A percentile compares a stretch with the other conserved stretches of the same genome.
These are phyloP conservation scores for Acanthoscelides obtectus DNA, from an alignment of 2,888 invertebrate species.

Conservation along the genomic window DNA sequence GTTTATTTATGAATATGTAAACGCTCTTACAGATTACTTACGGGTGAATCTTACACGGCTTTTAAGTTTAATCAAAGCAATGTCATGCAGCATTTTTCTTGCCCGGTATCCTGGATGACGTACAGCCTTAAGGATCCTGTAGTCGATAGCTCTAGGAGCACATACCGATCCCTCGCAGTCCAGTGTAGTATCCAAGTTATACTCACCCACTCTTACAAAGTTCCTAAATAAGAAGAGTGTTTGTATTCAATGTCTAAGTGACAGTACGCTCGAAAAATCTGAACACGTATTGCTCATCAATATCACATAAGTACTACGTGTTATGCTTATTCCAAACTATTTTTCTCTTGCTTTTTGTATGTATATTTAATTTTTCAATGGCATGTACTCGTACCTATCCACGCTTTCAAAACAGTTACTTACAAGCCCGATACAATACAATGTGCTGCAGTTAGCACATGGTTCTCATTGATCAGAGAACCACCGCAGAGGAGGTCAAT, in stretches of 20 bases:
- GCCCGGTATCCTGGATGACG: not conserved
- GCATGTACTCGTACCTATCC: no score
- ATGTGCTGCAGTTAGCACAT: not conserved
- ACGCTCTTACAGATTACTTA: no score
- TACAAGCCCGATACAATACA: not conserved
- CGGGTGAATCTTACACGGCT: not conserved
- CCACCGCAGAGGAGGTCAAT: not conserved
- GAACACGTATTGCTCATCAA: no score
- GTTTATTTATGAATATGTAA: no score
- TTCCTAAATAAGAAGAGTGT: no score
- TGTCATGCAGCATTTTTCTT: not conserved
- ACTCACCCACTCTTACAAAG: not conserved
- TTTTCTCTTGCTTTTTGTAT: no score
- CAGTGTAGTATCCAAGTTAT: not conserved
- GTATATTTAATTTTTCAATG: no score
- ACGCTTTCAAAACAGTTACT: not conserved
- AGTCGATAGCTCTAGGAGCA: not conserved
- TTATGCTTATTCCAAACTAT: no score
- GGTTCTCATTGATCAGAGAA: not conserved
- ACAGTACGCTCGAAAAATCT: no score
- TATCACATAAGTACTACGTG: no score
- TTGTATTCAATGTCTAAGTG: no score
- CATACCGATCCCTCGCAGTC: not conserved
- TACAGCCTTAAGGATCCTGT: not conserved
- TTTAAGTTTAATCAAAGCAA: not conserved